Evolutionary conservation across 2,888 invertebrate species (phyloP), one percentile per base, ranked within the genome.

Genomic region (Gandaritis pyraliata): DNA sequence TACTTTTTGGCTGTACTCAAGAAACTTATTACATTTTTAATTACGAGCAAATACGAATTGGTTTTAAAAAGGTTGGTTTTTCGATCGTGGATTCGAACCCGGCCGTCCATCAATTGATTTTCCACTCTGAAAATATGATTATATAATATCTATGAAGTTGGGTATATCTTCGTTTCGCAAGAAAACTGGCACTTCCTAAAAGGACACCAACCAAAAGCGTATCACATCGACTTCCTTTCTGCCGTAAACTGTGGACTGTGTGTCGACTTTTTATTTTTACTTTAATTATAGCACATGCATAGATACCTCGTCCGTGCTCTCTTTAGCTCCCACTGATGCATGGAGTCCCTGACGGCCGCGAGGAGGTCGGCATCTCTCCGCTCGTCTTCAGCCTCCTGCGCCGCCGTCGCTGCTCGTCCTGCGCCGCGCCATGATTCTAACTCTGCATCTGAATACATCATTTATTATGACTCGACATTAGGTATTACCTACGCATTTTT

Each of bases 351-450:
- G 45, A 97, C 95, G 11, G 97, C 96, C 46, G 93, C 93, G 73
- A 96, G 93, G 49, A 96, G 93, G 81, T 95, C 94, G 1, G 93
- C 93, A 80, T 96, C 96, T 76, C 94, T 92, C 16, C 92, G 85
- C 85, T 97, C 96, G 86, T 97, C 97, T 76, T 94, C 88, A 23
- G 93, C 93, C 83, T 96, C 96, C 85, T 95, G 94, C 66, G 93
- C 93, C 47, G 88, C 87, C 69, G 93, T 91, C 52, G 93, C 92
- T 83, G 93, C 93, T 67, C 88, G 87, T 58, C 90, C 91, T 8
- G 86, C 87, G 36, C 92, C 91, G 47, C 79, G 82, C 92, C 91
- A 90, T 82, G 92, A 65, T 56, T 87, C 81, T 80, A 90, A 65
- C 74, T 91, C 92, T 58, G 91, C 92, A 86, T 92, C 92, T 92